These are phyloP conservation scores for Lamellibrachia luymesi DNA, from an alignment of 1,140 invertebrate genomes.

Conservation along the genomic window DNA sequence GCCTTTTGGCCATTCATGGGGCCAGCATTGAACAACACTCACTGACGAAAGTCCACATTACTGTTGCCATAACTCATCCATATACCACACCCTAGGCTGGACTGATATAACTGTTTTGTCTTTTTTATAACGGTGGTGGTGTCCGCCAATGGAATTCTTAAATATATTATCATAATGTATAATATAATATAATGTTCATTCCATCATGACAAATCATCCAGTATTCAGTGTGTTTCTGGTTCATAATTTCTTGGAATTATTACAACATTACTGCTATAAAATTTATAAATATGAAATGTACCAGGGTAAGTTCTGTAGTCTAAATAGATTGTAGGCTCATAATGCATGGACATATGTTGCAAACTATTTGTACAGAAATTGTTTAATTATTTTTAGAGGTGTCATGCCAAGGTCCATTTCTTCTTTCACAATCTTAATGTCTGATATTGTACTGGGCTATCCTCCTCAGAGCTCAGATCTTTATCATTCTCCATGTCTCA, in stretches of 20 bases:
- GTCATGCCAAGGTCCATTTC: background rate
- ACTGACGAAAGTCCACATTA: too few species aligned
- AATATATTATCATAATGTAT: background rate
- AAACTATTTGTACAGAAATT: too few species aligned
- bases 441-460: background rate
- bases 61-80: too few species aligned
- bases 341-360: background rate
- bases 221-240: background rate
- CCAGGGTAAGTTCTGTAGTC: background rate
- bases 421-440: background rate
- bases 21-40: too few species aligned
- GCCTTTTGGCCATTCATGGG: background rate
- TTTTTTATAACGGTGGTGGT: background rate
- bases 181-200: background rate
- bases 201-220: background rate
- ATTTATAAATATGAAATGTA: background rate
- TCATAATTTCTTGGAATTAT: background rate
- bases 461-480: background rate
- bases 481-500: too few species aligned
- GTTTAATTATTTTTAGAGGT: too few species aligned
- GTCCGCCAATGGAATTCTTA: background rate
- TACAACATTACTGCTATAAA: background rate
- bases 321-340: background rate
- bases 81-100: too few species aligned
- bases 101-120: too few species aligned